phyloP scores from a whole-genome alignment of 2,113 vertebrate genomes.

The Petroica traversi region DNA sequence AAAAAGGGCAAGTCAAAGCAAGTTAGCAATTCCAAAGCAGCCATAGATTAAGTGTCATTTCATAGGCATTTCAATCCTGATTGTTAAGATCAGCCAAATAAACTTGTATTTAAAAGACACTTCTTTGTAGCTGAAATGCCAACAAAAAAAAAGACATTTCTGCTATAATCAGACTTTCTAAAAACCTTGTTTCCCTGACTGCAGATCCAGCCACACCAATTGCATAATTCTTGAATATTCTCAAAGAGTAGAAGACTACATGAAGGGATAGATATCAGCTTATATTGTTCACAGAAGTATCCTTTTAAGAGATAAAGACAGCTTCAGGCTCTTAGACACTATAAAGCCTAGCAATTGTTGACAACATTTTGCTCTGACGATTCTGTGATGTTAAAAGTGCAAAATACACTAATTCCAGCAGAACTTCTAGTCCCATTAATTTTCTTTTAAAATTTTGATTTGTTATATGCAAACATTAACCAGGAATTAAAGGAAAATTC shows the following conservation, averaged over 20 bases:
- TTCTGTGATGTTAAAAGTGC: not conserved
- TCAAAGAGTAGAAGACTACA: not conserved
- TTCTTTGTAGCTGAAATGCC: not conserved
- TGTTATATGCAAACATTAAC: not conserved
- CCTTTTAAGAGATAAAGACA: not conserved
- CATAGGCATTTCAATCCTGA: not conserved
- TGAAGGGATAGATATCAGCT: not conserved
- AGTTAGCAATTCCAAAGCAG: not conserved
- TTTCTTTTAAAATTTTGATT: not conserved
- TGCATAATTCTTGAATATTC: not conserved
- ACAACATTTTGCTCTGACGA: not conserved
- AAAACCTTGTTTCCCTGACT: not conserved
- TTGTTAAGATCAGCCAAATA: not conserved
- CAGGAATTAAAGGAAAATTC: not conserved
- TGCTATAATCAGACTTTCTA: not conserved
- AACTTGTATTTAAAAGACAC: not conserved
- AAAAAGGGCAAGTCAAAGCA: not conserved
- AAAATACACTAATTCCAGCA: not conserved
- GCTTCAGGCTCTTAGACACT: not conserved
- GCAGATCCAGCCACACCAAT: not conserved
- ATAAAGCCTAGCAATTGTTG: not conserved
- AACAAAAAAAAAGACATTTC: not conserved
- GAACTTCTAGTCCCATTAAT: not conserved
- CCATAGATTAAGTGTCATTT: not conserved
- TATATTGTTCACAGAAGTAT: not conserved